Conservation (phyloP, 2,797 vertebrate species). For the Astyanax mexicanus region DNA sequence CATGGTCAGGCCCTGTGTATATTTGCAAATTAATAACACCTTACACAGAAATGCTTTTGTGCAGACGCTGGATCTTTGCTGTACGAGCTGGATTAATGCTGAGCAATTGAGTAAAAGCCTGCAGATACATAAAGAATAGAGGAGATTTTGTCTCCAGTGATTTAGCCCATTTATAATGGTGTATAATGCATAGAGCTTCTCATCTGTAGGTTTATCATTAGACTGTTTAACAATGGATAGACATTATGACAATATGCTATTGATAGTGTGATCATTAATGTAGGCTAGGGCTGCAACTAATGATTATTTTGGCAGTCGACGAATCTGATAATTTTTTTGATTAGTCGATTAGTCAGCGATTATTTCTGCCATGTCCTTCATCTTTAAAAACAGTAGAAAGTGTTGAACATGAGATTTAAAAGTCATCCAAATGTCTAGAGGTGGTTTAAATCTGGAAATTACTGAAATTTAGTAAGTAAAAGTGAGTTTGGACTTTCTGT, state of each 20-base stretch:
- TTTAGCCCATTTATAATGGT: background rate
- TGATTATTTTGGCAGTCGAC: no score
- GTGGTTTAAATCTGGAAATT: no score
- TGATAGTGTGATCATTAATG: no score
- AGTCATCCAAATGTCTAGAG: no score
- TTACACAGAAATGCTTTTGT: conserved; percentile 59
- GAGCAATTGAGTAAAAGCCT: background rate
- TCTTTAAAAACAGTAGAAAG: no score
- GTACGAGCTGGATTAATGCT: conserved; percentile 7
- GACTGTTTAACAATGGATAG: background rate
- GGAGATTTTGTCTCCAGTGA: background rate
- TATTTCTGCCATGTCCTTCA: no score
- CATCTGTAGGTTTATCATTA: conserved; percentile 4
- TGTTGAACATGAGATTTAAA: no score
- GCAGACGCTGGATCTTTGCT: conserved; percentile 28
- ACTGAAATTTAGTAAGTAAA: no score
- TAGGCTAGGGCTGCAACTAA: no score
- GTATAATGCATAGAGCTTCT: background rate
- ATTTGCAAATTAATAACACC: conserved; percentile 52
- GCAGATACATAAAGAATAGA: background rate
- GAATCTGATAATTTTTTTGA: no score
- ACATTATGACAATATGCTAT: background rate
- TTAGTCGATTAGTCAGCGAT: no score
- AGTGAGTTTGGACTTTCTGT: no score
- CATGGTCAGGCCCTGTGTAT: conserved; percentile 24